Evolutionary conservation across 2,113 vertebrate species (phyloP).

Genomic region (Pteronura brasiliensis): DNA sequence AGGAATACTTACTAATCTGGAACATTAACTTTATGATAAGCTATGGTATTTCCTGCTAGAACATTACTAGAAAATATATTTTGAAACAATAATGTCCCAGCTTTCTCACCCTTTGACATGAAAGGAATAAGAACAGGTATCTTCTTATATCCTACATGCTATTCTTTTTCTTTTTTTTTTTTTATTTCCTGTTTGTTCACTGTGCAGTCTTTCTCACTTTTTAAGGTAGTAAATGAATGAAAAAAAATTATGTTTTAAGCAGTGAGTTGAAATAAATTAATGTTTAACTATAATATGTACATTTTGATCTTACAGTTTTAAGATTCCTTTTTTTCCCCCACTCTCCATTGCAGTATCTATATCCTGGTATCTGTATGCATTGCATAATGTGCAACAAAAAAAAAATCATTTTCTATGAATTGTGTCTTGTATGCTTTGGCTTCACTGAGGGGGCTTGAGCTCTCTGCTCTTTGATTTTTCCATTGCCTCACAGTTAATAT

Average conservation of each 20-base stretch:
- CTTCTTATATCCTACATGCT: neutral
- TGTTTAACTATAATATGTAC: neutral
- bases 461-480: neutral
- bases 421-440: neutral
- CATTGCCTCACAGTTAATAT: neutral
- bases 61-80: neutral
- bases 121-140: neutral
- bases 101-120: neutral
- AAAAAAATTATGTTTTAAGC: neutral
- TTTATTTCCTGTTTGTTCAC: neutral
- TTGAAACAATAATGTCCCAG: neutral
- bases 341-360: neutral
- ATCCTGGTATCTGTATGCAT: neutral
- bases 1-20: neutral
- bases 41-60: neutral
- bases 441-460: neutral
- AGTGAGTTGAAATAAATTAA: neutral
- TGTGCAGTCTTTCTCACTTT: neutral
- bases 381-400: neutral
- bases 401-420: neutral
- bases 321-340: neutral
- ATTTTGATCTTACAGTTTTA: neutral
- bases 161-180: neutral
- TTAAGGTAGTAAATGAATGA: neutral
- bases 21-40: neutral